Evolutionary conservation across 2,888 invertebrate genomes (phyloP), one percentile per base, ranked within the genome.

Genomic region (Orthosia incerta): DNA sequence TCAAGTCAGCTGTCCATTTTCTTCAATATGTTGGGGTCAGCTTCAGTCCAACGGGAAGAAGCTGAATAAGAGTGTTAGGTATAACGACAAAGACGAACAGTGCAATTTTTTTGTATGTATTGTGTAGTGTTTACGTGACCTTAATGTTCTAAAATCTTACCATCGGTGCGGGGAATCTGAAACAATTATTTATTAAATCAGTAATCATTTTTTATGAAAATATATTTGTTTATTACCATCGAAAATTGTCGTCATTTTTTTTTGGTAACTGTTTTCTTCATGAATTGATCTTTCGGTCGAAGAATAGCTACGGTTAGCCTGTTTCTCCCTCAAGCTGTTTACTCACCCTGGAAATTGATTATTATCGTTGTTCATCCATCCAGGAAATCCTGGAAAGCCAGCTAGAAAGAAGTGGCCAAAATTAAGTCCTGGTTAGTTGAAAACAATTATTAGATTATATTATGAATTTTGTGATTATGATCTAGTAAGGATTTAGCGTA

Each of bases 41-140:
- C 5, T 59, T 45, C 59, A 59, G 20, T 20, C 15, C 9, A 20
- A 20, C 0, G 1, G 7, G 15, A 45, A 9, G 15, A 9, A 45
- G 3, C 20, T 20, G 60, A 45, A 45, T 15, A 3, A 1, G n/a
- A 45, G 15, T 45, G 9, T 60, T 45, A n/a, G 39, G 82, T 39
- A 9, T 39, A 86, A 79, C 76, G 46, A 86, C 88, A 90, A 90
- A 91, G 91, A 91, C 90, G 90, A 92, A 91, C 89, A 88, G 87
- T 81, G 68, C 79, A 76, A 59, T 63, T 64, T 55, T 71, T 53
- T 61, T 59, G 56, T 26, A 31, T 63, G 23, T 62, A 12, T 71
- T 71, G 65, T 78, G 69, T 66, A 46, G 55, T 84, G 75, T 84
- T 60, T 81, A 56, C 18, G 31, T 82, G 64, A 66, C 26, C 61